Percentiles rank a stretch among this genome's conserved stretches.
These are phyloP conservation scores for Pemphredon lugubris DNA, from an alignment of 2,888 invertebrate genomes.

Conservation along the genomic window DNA sequence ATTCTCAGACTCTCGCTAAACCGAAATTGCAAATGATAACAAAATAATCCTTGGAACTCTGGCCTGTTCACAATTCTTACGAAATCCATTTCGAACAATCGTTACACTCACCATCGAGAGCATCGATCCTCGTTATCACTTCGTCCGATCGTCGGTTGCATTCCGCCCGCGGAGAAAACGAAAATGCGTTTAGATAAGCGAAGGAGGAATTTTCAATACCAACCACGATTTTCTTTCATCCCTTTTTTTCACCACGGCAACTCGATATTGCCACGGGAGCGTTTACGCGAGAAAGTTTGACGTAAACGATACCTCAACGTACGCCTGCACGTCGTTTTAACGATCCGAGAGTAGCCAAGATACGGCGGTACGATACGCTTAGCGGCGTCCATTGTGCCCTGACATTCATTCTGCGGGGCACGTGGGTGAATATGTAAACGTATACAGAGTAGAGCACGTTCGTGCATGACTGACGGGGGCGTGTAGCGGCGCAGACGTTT, in stretches of 20 bases:
- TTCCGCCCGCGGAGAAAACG: too few relatives aligned
- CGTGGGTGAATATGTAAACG: slow-evolving; percentile 18
- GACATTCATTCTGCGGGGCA: slow-evolving; percentile 43
- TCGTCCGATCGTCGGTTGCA: too few relatives aligned
- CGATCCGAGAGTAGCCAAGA: slow-evolving; percentile 45
- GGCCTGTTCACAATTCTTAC: too few relatives aligned
- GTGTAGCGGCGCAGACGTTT: slow-evolving; percentile 45
- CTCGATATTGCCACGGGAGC: slow-evolving; percentile 28
- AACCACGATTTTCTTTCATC: neutral
- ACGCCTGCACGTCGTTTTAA: slow-evolving; percentile 40
- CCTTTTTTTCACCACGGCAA: neutral
- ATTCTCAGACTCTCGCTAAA: too few relatives aligned
- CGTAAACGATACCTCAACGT: slow-evolving; percentile 19
- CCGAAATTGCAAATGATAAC: too few relatives aligned
- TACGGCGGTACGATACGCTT: slow-evolving; percentile 48
- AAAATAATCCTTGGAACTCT: too few relatives aligned
- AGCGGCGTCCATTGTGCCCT: slow-evolving; percentile 51
- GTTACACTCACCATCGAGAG: too few relatives aligned
- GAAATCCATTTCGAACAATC: too few relatives aligned
- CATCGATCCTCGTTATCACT: too few relatives aligned
- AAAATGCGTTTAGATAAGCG: slow-evolving; percentile 31
- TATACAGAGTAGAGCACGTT: neutral
- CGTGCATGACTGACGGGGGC: neutral
- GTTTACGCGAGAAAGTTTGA: slow-evolving; percentile 25
- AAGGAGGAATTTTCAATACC: slow-evolving; percentile 27